phyloP scores from a whole-genome alignment of 2,113 vertebrate species.

The Eptesicus fuscus region DNA sequence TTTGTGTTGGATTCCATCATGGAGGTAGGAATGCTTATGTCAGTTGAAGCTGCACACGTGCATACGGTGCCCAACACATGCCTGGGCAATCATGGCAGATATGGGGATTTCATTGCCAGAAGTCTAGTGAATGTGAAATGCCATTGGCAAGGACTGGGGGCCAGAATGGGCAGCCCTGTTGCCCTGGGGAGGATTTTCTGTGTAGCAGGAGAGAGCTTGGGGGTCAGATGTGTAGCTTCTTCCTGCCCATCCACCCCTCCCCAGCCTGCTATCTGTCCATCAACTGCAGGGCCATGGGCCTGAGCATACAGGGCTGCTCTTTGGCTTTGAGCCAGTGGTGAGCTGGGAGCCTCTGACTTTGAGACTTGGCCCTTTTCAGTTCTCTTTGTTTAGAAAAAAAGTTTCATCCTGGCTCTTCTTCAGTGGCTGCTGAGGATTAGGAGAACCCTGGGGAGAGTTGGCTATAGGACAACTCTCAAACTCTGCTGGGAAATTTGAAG shows the following conservation, averaged over 20 bases:
- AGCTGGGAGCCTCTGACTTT: constrained; percentile 70
- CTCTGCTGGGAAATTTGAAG: constrained; percentile 64
- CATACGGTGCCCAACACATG: neutral
- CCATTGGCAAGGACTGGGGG: neutral
- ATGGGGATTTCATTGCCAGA: neutral
- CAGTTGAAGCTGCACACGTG: neutral
- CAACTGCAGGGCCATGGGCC: neutral
- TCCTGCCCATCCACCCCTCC: neutral
- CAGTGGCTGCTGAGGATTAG: constrained; percentile 65
- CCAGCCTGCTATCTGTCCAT: constrained; percentile 13
- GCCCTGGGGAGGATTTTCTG: neutral
- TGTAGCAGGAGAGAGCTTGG: neutral
- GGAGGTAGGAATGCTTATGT: neutral
- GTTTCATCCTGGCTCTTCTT: constrained; percentile 67
- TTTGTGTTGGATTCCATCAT: neutral
- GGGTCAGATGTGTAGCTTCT: neutral
- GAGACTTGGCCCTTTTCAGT: constrained; percentile 72
- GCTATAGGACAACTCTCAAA: constrained; percentile 64
- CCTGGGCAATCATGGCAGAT: neutral
- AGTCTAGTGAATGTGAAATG: neutral
- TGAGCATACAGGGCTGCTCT: neutral
- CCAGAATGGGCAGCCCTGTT: neutral
- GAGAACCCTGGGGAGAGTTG: constrained; percentile 68
- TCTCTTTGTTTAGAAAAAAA: constrained; percentile 68
- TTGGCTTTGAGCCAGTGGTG: constrained; percentile 66